Conservation (phyloP, 2,888 invertebrate species). For the Cataglyphis altisquamis region DNA sequence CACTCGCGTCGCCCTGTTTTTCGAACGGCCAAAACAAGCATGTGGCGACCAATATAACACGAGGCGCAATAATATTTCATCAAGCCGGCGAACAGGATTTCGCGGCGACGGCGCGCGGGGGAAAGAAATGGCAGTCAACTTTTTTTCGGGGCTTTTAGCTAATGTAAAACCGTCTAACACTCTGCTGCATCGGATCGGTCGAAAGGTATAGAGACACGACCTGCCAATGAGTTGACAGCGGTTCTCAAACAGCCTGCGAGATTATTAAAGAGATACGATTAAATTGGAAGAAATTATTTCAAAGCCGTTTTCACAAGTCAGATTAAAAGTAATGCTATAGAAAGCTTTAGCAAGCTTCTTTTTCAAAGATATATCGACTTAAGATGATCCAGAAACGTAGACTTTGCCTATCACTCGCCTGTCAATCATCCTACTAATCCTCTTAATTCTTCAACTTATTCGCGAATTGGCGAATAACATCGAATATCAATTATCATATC, state of each 20-base stretch:
- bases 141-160: constrained; percentile 36
- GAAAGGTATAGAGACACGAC: constrained; percentile 74
- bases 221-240: constrained; percentile 69
- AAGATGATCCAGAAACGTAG: background rate
- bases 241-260: constrained; percentile 57
- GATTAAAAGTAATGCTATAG: background rate
- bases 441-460: background rate
- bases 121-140: constrained; percentile 62
- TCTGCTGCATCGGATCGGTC: constrained; percentile 69
- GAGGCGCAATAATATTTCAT: constrained; percentile 72
- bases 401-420: background rate
- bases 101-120: constrained; percentile 64
- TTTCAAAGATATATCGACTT: background rate
- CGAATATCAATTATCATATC: background rate
- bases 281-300: background rate
- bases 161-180: constrained; percentile 38
- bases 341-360: background rate
- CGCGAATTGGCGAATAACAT: background rate
- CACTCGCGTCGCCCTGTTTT: constrained; percentile 35
- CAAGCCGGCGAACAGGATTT: constrained; percentile 69
- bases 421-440: background rate
- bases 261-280: background rate
- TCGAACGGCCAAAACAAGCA: constrained; percentile 40
- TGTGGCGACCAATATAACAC: constrained; percentile 69
- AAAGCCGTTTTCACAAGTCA: background rate